Evolutionary conservation across 92 coral and sea anemone species (phyloP).

Genomic region (Actinostola sp.): DNA sequence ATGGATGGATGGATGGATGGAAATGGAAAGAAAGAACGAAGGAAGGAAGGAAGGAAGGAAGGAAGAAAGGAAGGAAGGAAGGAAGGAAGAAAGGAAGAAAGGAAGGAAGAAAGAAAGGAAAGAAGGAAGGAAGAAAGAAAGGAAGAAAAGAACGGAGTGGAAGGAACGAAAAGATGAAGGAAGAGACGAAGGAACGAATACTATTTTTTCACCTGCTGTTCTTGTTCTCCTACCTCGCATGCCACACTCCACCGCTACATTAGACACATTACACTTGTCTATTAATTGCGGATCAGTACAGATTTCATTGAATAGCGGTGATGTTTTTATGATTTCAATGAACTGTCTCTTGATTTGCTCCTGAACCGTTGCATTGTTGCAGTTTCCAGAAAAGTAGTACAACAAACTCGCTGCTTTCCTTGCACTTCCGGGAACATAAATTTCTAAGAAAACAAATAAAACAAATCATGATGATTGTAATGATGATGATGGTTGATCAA

Average conservation of each 20-base stretch:
- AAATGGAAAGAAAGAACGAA: no score
- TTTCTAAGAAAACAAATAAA: not conserved
- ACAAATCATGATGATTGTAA: not conserved
- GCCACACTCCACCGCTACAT: conserved; percentile 57
- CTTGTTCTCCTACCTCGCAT: not conserved
- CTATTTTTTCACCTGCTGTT: not conserved
- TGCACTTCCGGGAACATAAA: conserved; percentile 5
- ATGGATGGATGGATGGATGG: no score
- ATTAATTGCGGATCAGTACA: conserved; percentile 19
- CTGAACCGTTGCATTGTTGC: conserved; percentile 45
- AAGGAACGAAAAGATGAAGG: not conserved
- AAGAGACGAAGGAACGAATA: not conserved
- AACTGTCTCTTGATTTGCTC: conserved; percentile 54
- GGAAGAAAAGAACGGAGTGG: no score
- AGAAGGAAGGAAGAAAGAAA: no score
- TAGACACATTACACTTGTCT: conserved; percentile 24
- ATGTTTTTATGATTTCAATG: conserved; percentile 38
- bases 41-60: no score
- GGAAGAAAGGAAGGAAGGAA: no score
- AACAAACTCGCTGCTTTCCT: conserved; percentile 44
- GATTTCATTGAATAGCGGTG: conserved; percentile 7
- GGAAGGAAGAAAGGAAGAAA: no score
- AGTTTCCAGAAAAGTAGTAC: conserved; percentile 53
- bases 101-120: no score
- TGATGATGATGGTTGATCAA: no score